Evolutionary conservation across 2,797 vertebrate genomes (phyloP).

Genomic region (Tadarida brasiliensis): DNA sequence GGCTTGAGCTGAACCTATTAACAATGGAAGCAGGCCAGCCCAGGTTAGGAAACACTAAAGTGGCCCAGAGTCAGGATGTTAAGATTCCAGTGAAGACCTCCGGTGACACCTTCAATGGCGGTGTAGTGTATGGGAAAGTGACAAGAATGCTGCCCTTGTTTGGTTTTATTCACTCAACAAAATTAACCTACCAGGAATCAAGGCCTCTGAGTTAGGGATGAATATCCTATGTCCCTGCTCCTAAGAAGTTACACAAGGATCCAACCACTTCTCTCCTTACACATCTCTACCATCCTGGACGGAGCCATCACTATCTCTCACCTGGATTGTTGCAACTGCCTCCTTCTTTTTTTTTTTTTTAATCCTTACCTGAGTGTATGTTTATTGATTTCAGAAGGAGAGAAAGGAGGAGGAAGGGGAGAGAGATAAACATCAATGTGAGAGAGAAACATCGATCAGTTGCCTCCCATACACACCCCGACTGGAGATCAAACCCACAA

Average conservation of each 20-base stretch:
- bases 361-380: too few relatives aligned
- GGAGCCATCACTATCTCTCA: neutral
- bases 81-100: neutral
- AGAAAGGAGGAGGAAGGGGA: too few relatives aligned
- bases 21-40: neutral
- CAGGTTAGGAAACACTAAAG: neutral
- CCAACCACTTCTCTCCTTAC: neutral
- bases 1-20: neutral
- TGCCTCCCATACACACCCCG: too few relatives aligned
- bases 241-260: neutral
- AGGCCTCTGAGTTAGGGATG: neutral
- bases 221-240: neutral
- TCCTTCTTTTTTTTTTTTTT: neutral
- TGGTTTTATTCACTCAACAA: constrained; percentile 25
- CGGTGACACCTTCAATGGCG: neutral
- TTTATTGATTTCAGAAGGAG: too few relatives aligned
- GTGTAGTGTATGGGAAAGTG: neutral
- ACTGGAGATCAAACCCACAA: too few relatives aligned
- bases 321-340: neutral
- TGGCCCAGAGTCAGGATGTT: neutral
- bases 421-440: too few relatives aligned
- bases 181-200: neutral
- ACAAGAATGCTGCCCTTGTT: neutral
- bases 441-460: too few relatives aligned
- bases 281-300: neutral